Base-by-base conservation (phyloP, 1,140 invertebrate species). In the Zaprionus kolodkinae region DNA sequence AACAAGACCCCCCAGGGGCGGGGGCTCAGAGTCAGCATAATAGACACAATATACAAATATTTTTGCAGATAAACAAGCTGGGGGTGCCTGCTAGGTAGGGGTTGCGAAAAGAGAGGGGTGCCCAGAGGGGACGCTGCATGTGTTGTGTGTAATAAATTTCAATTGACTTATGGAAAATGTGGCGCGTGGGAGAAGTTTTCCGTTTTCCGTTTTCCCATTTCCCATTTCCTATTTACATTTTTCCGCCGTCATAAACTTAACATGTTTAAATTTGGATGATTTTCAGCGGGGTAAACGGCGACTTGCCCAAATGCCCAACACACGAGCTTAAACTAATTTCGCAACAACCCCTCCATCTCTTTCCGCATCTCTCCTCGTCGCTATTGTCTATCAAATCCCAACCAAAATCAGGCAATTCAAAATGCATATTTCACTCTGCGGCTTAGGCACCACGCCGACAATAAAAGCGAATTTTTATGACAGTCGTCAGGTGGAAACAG, bases 81-180 rank as follows among this genome's bases (percentile, higher is more conserved):
- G 59, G 40, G 40, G n/a, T n/a, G 17, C 25, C 63, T 57, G 69
- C 62, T 45, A 17, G 38, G 12, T 21, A 27, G 30, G 38, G 27
- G 57, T 21, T n/a, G n/a, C n/a, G 27, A 1, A 30, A 30, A 30
- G 27, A 30, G 27, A 3, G 27, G 6, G 27, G 27, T 13, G 43
- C 12, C 15, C 7, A 38, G 25, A 40, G 30, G 59, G 33, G 30
- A n/a, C 27, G 43, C 15, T 65, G 68, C 66, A 69, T 84, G 57
- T 66, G 64, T 76, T 60, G 40, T 73, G 36, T 48, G 71, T 55
- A 73, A 85, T 85, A 85, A 85, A 86, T 85, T 85, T 87, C 82
- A 85, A 85, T 85, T 85, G 82, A 85, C 82, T 86, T 82, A 63
- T 70, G 15, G 78, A 72, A 78, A 65, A 80, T 76, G 13, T 21